Evolutionary conservation across 2,888 invertebrate genomes (phyloP), one percentile per base, ranked within the genome.

Genomic region (Cataglyphis cursor): DNA sequence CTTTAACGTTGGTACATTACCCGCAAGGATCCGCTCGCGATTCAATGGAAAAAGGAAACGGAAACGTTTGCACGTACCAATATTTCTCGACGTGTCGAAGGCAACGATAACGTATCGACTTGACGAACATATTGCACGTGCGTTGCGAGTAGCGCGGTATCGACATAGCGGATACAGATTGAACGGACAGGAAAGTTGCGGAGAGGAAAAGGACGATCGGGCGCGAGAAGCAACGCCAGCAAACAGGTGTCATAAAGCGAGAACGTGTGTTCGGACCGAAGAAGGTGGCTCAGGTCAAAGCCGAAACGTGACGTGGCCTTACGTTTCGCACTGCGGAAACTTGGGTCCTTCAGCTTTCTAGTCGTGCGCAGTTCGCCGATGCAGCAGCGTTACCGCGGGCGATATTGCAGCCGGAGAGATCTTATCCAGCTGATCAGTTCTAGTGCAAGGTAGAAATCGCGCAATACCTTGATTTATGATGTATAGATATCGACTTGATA

Each of bases 181-280:
- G 57, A 18, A 64, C 48, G 62, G 31, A n/a, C 54, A 65, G 57
- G 21, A 18, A 18, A 18, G n/a, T 18, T 18, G 51, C 54, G 68
- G 18, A 44, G 61, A 44, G 62, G 31, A 48, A 75, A 78, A 51
- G 59, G 54, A 61, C 48, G 73, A 38, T 31, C 31, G 64, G 75
- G 64, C 61, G 72, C 70, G 62, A 70, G 74, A 81, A 82, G 87
- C 84, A 78, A 87, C 85, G 87, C 81, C 84, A 87, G 92, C 91
- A 93, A 93, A 93, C 93, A 93, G 93, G 92, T 93, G 93, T 93
- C 93, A 91, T 93, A 92, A 93, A 92, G 85, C 87, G 86, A 87
- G 89, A 87, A 92, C 91, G 93, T 92, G 92, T 91, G 88, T 88
- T 86, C 86, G 57, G 66, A 64, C 78, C 85, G 83, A 86, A 85